A percentile compares a stretch with the other conserved stretches of the same genome.
Evolutionary conservation across 1,140 invertebrate genomes (phyloP).

Genomic region (Drosophila setifemur): DNA sequence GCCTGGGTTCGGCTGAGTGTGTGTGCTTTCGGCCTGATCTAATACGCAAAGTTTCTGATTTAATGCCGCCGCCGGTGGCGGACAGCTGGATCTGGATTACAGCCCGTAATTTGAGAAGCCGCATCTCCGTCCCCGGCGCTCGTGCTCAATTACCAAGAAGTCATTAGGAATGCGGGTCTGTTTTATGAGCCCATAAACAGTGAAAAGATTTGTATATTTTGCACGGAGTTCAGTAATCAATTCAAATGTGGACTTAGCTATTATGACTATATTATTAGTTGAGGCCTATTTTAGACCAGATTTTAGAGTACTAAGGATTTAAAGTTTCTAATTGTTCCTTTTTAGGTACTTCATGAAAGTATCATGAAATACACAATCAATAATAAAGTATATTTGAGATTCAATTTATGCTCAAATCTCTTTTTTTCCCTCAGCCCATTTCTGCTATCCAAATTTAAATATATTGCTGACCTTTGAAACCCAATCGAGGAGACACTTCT

Average conservation of each 20-base stretch:
- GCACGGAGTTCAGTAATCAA: too few relatives aligned
- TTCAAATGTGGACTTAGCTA: too few relatives aligned
- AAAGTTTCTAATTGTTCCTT: too few relatives aligned
- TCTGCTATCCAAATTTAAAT: too few relatives aligned
- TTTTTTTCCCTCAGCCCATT: too few relatives aligned
- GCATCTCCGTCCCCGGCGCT: background rate
- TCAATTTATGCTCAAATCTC: too few relatives aligned
- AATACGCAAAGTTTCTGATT: slow-evolving; percentile 54
- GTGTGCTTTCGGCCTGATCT: slow-evolving; percentile 11
- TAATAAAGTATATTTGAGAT: too few relatives aligned
- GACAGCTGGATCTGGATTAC: slow-evolving; percentile 19
- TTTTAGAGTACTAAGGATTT: too few relatives aligned
- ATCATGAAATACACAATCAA: too few relatives aligned
- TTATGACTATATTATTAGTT: too few relatives aligned
- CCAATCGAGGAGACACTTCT: slow-evolving; percentile 5
- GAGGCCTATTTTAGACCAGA: too few relatives aligned
- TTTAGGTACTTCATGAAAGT: too few relatives aligned
- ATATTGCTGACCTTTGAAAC: slow-evolving; percentile 1
- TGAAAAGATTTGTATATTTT: background rate
- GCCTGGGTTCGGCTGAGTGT: background rate
- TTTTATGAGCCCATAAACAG: background rate
- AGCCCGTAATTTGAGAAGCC: slow-evolving; percentile 19
- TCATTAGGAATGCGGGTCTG: slow-evolving; percentile 4
- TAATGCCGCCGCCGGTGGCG: slow-evolving; percentile 24
- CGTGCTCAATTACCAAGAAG: slow-evolving; percentile 14